A percentile compares a stretch with the other conserved stretches of the same genome.
phyloP scores from a whole-genome alignment of 1,140 invertebrate species.

The Meloidogyne hapla region DNA sequence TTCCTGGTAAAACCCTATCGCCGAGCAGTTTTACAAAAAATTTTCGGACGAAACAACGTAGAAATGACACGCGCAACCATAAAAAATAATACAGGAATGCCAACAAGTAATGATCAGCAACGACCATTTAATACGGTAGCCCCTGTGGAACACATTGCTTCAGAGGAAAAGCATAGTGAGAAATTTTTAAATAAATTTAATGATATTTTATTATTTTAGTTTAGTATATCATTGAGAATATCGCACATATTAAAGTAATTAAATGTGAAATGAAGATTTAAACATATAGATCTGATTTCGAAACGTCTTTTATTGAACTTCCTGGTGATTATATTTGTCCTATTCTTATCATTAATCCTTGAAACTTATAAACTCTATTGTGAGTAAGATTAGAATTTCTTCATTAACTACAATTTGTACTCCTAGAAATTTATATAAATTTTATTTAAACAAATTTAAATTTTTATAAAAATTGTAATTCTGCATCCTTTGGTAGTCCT shows the following conservation, averaged over 20 bases:
- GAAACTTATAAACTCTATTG: no score
- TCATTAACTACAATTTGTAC: no score
- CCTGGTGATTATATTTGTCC: no score
- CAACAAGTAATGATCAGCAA: neutral
- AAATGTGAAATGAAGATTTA: no score
- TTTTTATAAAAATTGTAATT: constrained; percentile 14
- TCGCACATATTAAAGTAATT: no score
- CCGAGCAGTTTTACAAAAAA: constrained; percentile 10
- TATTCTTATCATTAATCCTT: no score
- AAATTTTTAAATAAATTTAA: neutral
- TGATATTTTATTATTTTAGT: neutral
- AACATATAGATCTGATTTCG: no score
- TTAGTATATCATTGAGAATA: neutral
- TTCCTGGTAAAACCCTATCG: constrained; percentile 22
- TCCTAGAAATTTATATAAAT: neutral
- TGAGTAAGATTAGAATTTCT: no score
- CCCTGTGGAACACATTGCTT: neutral
- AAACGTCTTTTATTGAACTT: no score
- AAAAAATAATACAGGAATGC: neutral
- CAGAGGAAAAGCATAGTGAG: neutral
- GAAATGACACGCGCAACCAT: neutral
- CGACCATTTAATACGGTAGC: neutral
- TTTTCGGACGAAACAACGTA: neutral
- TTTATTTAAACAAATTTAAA: neutral
- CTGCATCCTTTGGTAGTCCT: neutral